A percentile compares a stretch with the other conserved stretches of the same genome.
Conservation (phyloP, 2,113 vertebrate genomes). For the Rhinichthys klamathensis region DNA sequence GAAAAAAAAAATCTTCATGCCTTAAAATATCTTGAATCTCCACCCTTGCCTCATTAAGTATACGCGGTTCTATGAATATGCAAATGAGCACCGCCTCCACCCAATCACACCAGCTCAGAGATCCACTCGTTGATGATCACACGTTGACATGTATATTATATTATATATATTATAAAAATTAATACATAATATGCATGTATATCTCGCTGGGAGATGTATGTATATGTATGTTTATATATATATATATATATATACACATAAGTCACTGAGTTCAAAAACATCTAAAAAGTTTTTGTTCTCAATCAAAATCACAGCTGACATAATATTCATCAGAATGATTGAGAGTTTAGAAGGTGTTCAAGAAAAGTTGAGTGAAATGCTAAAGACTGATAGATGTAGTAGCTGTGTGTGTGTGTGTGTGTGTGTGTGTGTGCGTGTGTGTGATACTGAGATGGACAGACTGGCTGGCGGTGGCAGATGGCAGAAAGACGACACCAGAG, state of each 20-base stretch:
- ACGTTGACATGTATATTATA: too few relatives aligned
- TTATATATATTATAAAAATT: too few relatives aligned
- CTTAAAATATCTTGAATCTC: too few relatives aligned
- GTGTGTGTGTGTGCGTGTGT: constrained; percentile 52
- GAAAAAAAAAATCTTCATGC: too few relatives aligned
- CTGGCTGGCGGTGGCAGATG: constrained; percentile 72
- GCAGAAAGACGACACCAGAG: constrained; percentile 76
- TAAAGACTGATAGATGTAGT: background rate
- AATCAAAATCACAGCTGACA: background rate
- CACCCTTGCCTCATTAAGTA: too few relatives aligned
- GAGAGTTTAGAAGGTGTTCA: background rate
- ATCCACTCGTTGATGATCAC: too few relatives aligned
- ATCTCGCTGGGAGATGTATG: too few relatives aligned
- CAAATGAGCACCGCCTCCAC: too few relatives aligned
- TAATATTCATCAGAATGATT: background rate
- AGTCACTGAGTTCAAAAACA: background rate
- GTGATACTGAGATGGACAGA: constrained; percentile 57
- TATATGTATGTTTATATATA: too few relatives aligned
- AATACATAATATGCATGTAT: too few relatives aligned
- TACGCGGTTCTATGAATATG: too few relatives aligned
- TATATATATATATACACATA: background rate
- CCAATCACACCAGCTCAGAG: too few relatives aligned
- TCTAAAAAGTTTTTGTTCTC: background rate
- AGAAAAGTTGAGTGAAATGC: constrained; percentile 23
- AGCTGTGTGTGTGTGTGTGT: constrained; percentile 21